Percentiles rank a stretch among this genome's conserved stretches.
Conservation (phyloP, 2,113 vertebrate genomes). For the Peromyscus californicus region DNA sequence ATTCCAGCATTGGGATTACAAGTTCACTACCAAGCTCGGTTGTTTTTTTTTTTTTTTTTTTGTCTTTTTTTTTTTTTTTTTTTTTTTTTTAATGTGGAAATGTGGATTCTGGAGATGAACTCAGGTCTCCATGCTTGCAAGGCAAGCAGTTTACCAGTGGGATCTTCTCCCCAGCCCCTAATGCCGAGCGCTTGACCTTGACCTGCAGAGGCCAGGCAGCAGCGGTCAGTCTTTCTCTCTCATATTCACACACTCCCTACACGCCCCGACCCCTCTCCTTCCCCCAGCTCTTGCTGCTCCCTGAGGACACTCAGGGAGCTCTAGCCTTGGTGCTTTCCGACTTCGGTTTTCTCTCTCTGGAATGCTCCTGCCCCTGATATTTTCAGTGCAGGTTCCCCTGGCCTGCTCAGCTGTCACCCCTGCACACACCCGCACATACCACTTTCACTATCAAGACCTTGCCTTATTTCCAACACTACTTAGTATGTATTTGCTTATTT, state of each 20-base stretch:
- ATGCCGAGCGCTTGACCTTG: background rate
- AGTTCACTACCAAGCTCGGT: background rate
- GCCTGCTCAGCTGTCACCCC: background rate
- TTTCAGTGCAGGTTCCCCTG: background rate
- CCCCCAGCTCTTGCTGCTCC: background rate
- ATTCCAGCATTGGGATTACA: background rate
- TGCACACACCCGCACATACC: background rate
- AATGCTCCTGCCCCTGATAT: background rate
- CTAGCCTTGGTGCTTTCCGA: background rate
- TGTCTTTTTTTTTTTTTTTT: background rate
- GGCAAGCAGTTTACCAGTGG: background rate
- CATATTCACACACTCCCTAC: background rate
- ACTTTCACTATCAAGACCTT: background rate
- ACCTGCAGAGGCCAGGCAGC: background rate
- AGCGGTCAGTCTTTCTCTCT: background rate
- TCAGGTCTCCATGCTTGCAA: background rate
- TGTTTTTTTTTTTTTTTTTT: too few relatives aligned
- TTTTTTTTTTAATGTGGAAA: too few relatives aligned
- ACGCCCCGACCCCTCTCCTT: background rate
- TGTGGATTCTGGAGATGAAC: background rate
- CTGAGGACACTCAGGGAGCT: background rate
- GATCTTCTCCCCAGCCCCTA: background rate
- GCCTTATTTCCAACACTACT: background rate
- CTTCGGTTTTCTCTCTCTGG: background rate
- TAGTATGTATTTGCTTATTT: background rate